Evolutionary conservation across 2,113 vertebrate genomes (phyloP).

Genomic region (Gobiocypris rarus): DNA sequence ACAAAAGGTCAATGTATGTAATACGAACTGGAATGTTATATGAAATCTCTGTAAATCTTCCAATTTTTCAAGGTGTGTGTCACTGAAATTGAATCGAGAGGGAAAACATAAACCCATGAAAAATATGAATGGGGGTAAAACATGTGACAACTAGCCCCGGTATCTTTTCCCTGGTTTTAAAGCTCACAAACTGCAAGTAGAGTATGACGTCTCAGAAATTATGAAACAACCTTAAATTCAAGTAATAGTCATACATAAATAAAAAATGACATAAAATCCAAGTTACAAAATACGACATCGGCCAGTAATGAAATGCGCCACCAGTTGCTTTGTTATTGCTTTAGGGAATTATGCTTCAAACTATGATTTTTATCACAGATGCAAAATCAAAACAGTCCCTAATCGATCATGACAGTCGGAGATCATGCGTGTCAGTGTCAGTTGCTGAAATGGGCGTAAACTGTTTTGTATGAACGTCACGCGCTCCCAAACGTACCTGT

Average conservation of each 20-base stretch:
- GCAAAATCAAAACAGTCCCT: not conserved
- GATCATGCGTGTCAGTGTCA: not conserved
- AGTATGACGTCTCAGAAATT: not conserved
- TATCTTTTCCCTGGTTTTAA: not conserved
- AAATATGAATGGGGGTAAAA: not conserved
- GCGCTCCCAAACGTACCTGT: slow-evolving; percentile 49
- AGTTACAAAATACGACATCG: not conserved
- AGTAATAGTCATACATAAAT: not conserved
- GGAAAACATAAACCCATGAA: not conserved
- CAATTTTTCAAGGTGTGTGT: not conserved
- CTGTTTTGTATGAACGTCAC: not conserved
- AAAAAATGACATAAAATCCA: not conserved
- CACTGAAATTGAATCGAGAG: not conserved
- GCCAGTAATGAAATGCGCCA: not conserved
- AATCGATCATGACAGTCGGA: not conserved
- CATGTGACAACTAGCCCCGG: slow-evolving; percentile 15
- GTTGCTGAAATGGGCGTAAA: slow-evolving; percentile 23
- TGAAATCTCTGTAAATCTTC: not conserved
- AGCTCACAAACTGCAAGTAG: slow-evolving; percentile 1
- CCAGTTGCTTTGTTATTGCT: slow-evolving; percentile 8
- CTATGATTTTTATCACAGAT: not conserved
- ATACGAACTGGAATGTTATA: not conserved
- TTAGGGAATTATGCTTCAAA: not conserved
- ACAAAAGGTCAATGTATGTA: not conserved
- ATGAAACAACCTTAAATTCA: not conserved